Conservation (phyloP, 2,888 invertebrate genomes). For the Drosophila anomalata region DNA sequence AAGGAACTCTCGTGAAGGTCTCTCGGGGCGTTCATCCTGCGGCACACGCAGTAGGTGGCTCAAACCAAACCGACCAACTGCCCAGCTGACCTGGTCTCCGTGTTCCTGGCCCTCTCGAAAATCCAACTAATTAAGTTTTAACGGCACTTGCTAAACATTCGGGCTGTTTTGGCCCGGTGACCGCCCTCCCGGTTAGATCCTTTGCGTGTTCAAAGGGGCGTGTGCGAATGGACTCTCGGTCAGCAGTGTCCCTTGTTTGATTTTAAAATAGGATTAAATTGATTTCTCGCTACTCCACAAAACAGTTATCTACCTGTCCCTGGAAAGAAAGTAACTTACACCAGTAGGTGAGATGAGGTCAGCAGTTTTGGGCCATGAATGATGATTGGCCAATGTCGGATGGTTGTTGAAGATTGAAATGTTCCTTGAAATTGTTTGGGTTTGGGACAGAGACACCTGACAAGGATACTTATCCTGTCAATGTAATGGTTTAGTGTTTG, state of each 20-base stretch:
- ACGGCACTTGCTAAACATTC: constrained; percentile 74
- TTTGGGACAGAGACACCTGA: constrained; percentile 17
- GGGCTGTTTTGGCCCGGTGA: constrained; percentile 25
- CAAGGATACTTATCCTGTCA: constrained; percentile 1
- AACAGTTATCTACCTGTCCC: constrained; percentile 27
- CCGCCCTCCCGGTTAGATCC: constrained; percentile 15
- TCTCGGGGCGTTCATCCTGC: constrained; percentile 64
- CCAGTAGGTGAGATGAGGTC: constrained; percentile 58
- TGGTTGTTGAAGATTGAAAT: constrained; percentile 55
- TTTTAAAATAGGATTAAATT: constrained; percentile 74
- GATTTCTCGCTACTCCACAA: constrained; percentile 71
- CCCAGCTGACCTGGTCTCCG: constrained; percentile 14
- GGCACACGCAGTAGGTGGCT: constrained; percentile 70
- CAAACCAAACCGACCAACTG: constrained; percentile 1
- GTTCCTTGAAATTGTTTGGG: constrained; percentile 50
- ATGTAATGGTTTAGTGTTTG: neutral
- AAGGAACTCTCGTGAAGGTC: constrained; percentile 47
- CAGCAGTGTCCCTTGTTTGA: constrained; percentile 50
- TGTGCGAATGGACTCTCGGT: constrained; percentile 55
- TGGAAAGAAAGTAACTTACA: neutral
- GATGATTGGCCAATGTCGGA: constrained; percentile 33
- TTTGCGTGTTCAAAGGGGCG: constrained; percentile 53
- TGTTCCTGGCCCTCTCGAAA: constrained; percentile 44
- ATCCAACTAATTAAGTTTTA: constrained; percentile 75
- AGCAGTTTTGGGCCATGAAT: constrained; percentile 60